Conservation (phyloP, 2,797 vertebrate genomes). For the Lithobates pipiens region DNA sequence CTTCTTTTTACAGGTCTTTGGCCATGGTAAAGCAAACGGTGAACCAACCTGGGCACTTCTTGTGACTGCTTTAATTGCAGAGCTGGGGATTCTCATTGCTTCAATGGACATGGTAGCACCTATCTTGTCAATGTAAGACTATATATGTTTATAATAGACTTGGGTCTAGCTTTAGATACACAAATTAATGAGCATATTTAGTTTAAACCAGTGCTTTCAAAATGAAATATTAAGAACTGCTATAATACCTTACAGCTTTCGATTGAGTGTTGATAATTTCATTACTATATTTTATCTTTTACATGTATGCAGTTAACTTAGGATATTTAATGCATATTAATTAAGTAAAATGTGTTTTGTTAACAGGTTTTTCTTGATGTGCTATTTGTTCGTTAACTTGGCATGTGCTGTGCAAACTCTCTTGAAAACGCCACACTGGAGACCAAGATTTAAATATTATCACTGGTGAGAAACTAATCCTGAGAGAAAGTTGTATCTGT, state of each 20-base stretch:
- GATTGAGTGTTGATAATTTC: no score
- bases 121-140: conserved; percentile 96
- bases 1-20: conserved; percentile 83
- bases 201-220: no score
- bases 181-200: no score
- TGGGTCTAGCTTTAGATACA: no score
- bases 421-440: conserved; percentile 95
- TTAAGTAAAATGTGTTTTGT: no score
- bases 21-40: conserved; percentile 93
- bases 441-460: conserved; percentile 95
- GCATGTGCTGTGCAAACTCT: conserved; percentile 97
- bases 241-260: no score
- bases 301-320: no score
- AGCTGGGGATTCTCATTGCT: conserved; percentile 96
- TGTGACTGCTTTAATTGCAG: conserved; percentile 92
- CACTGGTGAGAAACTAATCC: conserved; percentile 82
- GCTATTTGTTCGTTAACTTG: conserved; percentile 97
- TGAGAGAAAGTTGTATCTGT: no score
- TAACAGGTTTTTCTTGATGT: conserved; percentile 98
- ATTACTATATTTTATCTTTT: no score
- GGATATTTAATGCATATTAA: no score
- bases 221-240: no score
- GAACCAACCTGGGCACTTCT: conserved; percentile 97
- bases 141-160: background rate
- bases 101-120: conserved; percentile 98